Conservation (phyloP, 2,113 vertebrate genomes). For the Varanus komodoensis region DNA sequence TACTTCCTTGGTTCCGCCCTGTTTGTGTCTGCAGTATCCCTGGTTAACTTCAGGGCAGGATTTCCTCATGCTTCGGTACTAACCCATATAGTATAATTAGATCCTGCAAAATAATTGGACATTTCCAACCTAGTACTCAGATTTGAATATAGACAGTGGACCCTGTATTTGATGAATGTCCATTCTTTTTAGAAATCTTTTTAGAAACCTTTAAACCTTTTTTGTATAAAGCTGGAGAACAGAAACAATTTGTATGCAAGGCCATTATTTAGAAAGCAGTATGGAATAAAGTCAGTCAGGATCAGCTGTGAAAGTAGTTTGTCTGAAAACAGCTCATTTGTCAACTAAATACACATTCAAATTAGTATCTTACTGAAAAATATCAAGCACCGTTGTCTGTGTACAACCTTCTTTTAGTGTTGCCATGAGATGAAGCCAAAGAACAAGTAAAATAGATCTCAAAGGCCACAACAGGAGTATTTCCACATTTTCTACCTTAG, state of each 20-base stretch:
- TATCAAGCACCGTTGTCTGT: background rate
- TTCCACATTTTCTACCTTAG: background rate
- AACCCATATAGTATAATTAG: background rate
- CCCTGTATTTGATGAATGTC: background rate
- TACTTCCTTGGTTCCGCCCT: too few species aligned
- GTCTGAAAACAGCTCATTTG: background rate
- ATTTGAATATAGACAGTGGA: background rate
- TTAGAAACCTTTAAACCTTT: constrained; percentile 35
- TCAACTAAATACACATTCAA: background rate
- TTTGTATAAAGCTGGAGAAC: constrained; percentile 57
- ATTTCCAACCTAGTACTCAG: background rate
- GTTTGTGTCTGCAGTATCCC: background rate
- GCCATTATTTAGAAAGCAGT: constrained; percentile 56
- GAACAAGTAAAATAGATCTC: background rate
- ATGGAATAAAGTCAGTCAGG: constrained; percentile 58
- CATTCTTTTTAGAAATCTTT: background rate
- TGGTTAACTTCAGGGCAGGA: background rate
- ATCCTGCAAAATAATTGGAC: background rate
- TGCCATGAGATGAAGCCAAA: background rate
- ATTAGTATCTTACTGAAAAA: background rate
- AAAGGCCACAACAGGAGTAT: background rate
- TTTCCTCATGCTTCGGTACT: background rate
- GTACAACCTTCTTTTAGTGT: background rate
- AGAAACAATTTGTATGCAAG: constrained; percentile 61
- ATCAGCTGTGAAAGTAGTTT: constrained; percentile 55